phyloP scores from a whole-genome alignment of 2,797 vertebrate genomes.

The Pteropus rufus region DNA sequence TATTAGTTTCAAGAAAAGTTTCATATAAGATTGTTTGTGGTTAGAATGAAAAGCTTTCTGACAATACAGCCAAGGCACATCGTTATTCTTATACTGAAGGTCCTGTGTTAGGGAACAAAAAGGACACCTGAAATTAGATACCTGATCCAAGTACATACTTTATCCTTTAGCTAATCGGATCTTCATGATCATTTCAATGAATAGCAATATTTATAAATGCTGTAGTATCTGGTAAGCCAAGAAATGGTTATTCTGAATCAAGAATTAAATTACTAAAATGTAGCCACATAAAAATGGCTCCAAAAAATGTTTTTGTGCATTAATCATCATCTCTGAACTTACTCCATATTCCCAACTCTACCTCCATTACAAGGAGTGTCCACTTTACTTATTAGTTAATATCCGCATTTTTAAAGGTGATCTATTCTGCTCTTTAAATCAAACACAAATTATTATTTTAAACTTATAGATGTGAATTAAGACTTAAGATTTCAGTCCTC shows the following conservation, averaged over 20 bases:
- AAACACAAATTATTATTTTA: not conserved
- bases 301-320: not conserved
- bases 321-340: not conserved
- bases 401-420: not conserved
- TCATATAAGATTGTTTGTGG: not conserved
- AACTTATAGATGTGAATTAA: not conserved
- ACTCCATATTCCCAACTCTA: not conserved
- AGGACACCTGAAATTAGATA: not conserved
- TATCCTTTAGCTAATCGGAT: not conserved
- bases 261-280: not conserved
- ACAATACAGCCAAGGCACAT: slow-evolving; percentile 17
- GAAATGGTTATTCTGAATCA: not conserved
- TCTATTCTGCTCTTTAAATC: not conserved
- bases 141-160: not conserved
- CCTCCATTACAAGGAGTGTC: not conserved
- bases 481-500: not conserved
- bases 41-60: slow-evolving; percentile 39
- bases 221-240: not conserved
- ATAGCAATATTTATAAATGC: not conserved
- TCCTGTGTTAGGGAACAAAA: slow-evolving; percentile 22
- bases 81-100: slow-evolving; percentile 22
- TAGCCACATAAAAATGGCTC: not conserved
- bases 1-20: slow-evolving; percentile 49
- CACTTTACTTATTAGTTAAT: not conserved
- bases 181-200: not conserved